Conservation (phyloP, 2,888 invertebrate species). For the Deilephila elpenor region DNA sequence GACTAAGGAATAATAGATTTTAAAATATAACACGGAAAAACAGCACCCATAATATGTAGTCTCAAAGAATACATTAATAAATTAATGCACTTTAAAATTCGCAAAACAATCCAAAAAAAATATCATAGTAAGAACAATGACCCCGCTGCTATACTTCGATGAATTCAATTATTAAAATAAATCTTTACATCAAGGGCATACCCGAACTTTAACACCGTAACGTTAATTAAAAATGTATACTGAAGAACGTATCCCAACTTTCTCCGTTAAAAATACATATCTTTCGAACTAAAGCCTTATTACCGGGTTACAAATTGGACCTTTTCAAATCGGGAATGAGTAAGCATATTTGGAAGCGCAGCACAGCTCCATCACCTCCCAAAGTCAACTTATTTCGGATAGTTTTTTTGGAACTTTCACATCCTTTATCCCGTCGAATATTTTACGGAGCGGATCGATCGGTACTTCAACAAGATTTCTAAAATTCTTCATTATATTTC, state of each 20-base stretch:
- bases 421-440: constrained; percentile 3
- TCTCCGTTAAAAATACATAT: constrained; percentile 14
- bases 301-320: constrained; percentile 24
- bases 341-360: constrained; percentile 25
- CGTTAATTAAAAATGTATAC: neutral
- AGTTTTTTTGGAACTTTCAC: constrained; percentile 22
- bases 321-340: constrained; percentile 30
- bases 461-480: neutral
- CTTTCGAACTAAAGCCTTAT: constrained; percentile 3
- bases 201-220: neutral
- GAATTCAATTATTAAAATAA: neutral
- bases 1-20: no score
- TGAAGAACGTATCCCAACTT: constrained; percentile 9
- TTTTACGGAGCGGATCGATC: neutral
- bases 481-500: neutral
- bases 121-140: no score
- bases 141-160: no score
- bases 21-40: no score
- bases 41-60: no score
- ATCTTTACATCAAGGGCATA: neutral
- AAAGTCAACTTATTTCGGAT: constrained; percentile 18
- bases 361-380: neutral
- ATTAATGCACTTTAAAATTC: no score
- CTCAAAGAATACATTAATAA: no score
- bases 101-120: no score